phyloP scores from a whole-genome alignment of 1,140 invertebrate genomes.

The Drosophila sturtevanti region DNA sequence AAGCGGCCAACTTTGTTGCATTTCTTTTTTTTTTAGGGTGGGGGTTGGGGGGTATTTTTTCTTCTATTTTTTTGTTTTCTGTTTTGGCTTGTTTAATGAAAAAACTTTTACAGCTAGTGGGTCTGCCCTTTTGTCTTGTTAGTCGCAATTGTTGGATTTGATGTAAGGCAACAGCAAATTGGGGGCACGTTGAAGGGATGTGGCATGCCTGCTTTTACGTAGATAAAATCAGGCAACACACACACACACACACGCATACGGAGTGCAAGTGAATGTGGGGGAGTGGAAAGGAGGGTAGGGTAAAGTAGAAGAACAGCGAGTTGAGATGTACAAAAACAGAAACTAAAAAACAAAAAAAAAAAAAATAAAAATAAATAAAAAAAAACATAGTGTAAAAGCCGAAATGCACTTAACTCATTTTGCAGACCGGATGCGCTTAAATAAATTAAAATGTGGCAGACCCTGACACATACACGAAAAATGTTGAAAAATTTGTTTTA shows the following conservation, averaged over 20 bases:
- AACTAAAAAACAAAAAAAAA: slow-evolving; percentile 8
- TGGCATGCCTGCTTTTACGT: background rate
- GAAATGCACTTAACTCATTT: slow-evolving; percentile 75
- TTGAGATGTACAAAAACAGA: background rate
- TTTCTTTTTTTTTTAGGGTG: slow-evolving; percentile 8
- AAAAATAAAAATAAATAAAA: slow-evolving; percentile 17
- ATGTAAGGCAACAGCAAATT: slow-evolving; percentile 57
- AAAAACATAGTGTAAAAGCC: slow-evolving; percentile 35
- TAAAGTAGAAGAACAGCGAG: background rate
- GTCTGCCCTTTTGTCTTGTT: slow-evolving; percentile 26
- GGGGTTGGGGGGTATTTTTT: background rate
- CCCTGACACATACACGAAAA: slow-evolving; percentile 56
- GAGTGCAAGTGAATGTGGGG: slow-evolving; percentile 14
- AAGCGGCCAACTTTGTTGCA: slow-evolving; percentile 57
- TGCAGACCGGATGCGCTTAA: slow-evolving; percentile 60
- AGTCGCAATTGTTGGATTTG: slow-evolving; percentile 29
- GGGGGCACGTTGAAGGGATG: slow-evolving; percentile 3
- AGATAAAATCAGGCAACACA: slow-evolving; percentile 12
- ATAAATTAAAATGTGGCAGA: slow-evolving; percentile 76
- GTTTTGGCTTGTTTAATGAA: slow-evolving; percentile 39
- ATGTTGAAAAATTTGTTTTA: background rate
- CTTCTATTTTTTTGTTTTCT: background rate
- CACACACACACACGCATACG: slow-evolving; percentile 7
- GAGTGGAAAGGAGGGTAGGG: background rate
- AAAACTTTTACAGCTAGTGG: slow-evolving; percentile 38